A percentile compares a stretch with the other conserved stretches of the same genome.
phyloP scores from a whole-genome alignment of 2,797 vertebrate species.

The Tapirus indicus region DNA sequence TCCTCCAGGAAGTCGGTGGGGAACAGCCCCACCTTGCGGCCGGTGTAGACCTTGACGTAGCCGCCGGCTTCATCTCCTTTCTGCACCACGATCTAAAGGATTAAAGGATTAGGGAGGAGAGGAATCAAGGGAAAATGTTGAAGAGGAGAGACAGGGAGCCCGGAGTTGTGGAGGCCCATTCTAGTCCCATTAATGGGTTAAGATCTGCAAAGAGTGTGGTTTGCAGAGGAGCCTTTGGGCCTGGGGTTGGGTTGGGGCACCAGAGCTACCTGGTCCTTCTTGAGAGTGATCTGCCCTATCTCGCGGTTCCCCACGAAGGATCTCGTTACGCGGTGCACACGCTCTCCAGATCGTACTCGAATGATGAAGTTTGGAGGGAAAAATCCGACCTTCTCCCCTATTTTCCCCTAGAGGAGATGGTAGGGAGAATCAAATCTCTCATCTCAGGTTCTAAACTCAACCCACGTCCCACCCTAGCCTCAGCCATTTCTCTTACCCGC shows the following conservation, averaged over 20 bases:
- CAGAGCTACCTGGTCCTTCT: constrained; percentile 91
- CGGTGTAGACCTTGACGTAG: constrained; percentile 96
- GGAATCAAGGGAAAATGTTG: not conserved
- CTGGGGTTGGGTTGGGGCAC: not conserved
- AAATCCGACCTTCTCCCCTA: constrained; percentile 92
- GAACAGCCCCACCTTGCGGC: constrained; percentile 96
- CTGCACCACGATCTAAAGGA: constrained; percentile 95
- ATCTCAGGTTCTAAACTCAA: not conserved
- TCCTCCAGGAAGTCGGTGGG: constrained; percentile 94
- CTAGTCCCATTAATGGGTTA: not conserved
- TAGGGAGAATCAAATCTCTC: not conserved
- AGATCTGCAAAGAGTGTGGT: not conserved
- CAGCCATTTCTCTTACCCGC: constrained; percentile 89
- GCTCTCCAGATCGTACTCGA: constrained; percentile 93
- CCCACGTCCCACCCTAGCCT: not conserved
- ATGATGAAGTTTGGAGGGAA: constrained; percentile 95
- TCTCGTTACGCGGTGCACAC: constrained; percentile 93
- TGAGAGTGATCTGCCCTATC: constrained; percentile 97
- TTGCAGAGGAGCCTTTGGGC: not conserved
- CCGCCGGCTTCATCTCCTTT: constrained; percentile 96
- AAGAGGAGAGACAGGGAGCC: not conserved
- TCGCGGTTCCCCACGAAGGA: constrained; percentile 97
- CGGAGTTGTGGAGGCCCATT: not conserved
- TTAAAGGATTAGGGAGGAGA: not conserved
- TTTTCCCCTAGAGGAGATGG: constrained; percentile 90